Evolutionary conservation across 1,140 invertebrate genomes (phyloP), one percentile per base, ranked within the genome.

Genomic region (Drosophila littoralis): DNA sequence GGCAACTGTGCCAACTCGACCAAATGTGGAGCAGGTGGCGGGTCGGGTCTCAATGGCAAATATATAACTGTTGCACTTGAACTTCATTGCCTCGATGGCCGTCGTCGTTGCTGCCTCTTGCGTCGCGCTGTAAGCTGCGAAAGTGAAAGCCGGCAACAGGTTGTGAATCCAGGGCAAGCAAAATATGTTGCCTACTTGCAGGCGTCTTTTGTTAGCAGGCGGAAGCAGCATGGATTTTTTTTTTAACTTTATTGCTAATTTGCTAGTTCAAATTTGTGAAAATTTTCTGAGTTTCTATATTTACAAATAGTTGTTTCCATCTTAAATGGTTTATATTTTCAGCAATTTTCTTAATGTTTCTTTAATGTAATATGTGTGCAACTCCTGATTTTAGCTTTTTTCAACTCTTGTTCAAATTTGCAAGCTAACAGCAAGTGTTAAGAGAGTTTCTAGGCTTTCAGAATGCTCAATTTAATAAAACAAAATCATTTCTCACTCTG

Each of bases 51-150:
- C 64, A 70, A 55, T 73, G 65, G 80, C 70, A 81, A 73, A 77
- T 75, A 74, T 76, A 74, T 71, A 81, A 81, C 65, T 66, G 81
- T 89, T 89, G 84, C 84, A 89, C 84, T 89, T 89, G 84, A 89
- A 89, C 84, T 89, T 89, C 84, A 84, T 72, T 89, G 77, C 69
- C 58, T 73, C 58, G 51, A 63, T 55, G 69, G 80, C 68, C 84
- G 79, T 66, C 67, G 71, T 58, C 45, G 15, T 4, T 12, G 75
- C 8, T 61, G 66, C 59, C 46, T 59, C 51, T 28, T 48, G 57
- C 52, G 54, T 55, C 43, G 38, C 63, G 52, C 17, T 65, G 50
- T 32, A 22, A 17, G 45, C 40, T 54, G 64, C 63, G 81, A 83
- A 83, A 83, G 81, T 83, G 81, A 83, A 83, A 83, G 73, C 63